phyloP scores from a whole-genome alignment of 2,113 vertebrate species.

The Pseudopipra pipra region DNA sequence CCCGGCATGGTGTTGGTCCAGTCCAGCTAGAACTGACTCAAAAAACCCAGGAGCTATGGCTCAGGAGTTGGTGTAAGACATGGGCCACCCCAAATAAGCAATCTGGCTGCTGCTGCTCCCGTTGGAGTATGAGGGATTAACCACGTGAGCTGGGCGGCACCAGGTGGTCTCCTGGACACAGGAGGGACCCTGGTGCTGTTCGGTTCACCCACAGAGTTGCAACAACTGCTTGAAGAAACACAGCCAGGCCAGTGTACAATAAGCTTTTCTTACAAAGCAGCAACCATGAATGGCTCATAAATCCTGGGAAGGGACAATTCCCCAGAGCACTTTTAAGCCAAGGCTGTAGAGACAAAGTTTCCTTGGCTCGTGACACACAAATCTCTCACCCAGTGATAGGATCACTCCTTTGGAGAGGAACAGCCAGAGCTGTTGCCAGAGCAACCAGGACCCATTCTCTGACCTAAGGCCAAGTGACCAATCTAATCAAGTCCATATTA shows the following conservation, averaged over 20 bases:
- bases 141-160: background rate
- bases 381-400: background rate
- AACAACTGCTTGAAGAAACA: background rate
- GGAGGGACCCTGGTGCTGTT: background rate
- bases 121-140: background rate
- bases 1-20: background rate
- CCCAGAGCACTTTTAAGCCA: background rate
- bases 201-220: background rate
- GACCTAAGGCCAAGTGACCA: background rate
- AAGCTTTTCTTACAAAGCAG: background rate
- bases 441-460: background rate
- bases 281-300: background rate
- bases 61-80: background rate
- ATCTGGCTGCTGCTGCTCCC: background rate
- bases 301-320: background rate
- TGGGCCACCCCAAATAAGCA: background rate
- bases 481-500: background rate
- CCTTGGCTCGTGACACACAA: background rate
- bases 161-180: background rate
- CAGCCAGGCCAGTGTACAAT: background rate
- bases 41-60: background rate
- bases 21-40: background rate
- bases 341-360: background rate
- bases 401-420: background rate
- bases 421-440: background rate